Percentiles rank a stretch among this genome's conserved stretches.
These are phyloP conservation scores for Gallinago solitaria DNA, from an alignment of 2,797 vertebrate genomes.

Conservation along the genomic window DNA sequence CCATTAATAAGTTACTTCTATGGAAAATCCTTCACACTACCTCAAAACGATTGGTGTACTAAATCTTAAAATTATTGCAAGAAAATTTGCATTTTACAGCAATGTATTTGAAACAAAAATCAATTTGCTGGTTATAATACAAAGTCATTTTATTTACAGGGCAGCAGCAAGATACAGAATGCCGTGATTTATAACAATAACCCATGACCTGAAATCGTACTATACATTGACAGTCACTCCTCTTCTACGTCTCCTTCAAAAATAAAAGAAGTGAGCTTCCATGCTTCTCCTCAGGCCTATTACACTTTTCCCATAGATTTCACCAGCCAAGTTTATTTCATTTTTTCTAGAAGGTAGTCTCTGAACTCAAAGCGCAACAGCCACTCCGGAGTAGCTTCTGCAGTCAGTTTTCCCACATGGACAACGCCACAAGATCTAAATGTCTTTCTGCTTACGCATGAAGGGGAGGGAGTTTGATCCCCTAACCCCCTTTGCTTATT, in stretches of 20 bases:
- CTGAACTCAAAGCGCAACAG: neutral
- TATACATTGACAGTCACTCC: neutral
- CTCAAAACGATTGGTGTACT: neutral
- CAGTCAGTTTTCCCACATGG: slow-evolving; percentile 4
- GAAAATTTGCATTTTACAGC: neutral
- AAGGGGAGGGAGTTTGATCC: neutral
- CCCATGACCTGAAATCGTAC: neutral
- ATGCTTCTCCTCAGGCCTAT: neutral
- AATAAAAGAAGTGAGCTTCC: neutral
- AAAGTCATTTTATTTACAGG: neutral
- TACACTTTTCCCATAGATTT: neutral
- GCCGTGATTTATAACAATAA: neutral
- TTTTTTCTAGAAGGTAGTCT: neutral
- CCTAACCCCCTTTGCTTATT: slow-evolving; percentile 21
- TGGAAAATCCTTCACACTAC: neutral
- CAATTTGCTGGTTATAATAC: neutral
- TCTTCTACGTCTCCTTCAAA: neutral
- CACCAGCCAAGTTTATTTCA: neutral
- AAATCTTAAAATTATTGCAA: neutral
- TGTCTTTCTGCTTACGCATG: slow-evolving; percentile 17
- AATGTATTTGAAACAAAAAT: neutral
- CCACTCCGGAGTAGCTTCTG: neutral
- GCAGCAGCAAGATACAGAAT: neutral
- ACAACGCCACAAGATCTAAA: slow-evolving; percentile 12
- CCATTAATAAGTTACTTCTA: neutral